Evolutionary conservation across 2,888 invertebrate genomes (phyloP), one percentile per base, ranked within the genome.

Genomic region (Tridacna gigas): DNA sequence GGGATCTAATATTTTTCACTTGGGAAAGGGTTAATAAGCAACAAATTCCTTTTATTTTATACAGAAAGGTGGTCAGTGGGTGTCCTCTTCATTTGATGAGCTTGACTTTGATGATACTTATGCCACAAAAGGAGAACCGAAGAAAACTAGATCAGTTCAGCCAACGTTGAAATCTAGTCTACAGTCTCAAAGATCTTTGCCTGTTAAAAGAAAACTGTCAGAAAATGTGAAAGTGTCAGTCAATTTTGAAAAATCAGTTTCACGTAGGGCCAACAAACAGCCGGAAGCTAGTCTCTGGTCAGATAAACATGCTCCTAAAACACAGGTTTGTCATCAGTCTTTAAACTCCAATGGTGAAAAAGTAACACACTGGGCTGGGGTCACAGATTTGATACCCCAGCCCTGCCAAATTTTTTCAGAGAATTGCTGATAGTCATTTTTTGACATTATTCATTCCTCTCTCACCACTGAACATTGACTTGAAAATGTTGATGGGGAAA

Each of bases 11-110:
- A n/a, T n/a, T n/a, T n/a, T n/a, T n/a, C n/a, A n/a, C 20, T 69
- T 51, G 51, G 51, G 51, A 13, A 51, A 51, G 12, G 15, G 11
- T 51, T 51, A 51, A 51, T 11, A 51, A 51, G 15, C 11, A 51
- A 15, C 12, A 51, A 51, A 56, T 56, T 20, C 56, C 20, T 56
- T 56, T 37, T 37, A 37, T 37, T 37, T 37, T 18, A 75, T 84
- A 28, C 86, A 91, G 91, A 91, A 88, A 82, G 65, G 82, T 12
- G 83, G 69, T 22, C 86, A 87, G 45, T 93, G 93, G 93, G 93
- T 93, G 11, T 84, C 91, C 12, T 91, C 93, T 45, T 88, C 93
- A 25, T 93, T 93, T 91, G 92, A 88, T 86, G 91, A 88, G 69
- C 7, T 37, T 37, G 81, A 86, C 28, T 80, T 85, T 78, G 79